Evolutionary conservation across 2,888 invertebrate genomes (phyloP).

Genomic region (Tenthredo mesomela): DNA sequence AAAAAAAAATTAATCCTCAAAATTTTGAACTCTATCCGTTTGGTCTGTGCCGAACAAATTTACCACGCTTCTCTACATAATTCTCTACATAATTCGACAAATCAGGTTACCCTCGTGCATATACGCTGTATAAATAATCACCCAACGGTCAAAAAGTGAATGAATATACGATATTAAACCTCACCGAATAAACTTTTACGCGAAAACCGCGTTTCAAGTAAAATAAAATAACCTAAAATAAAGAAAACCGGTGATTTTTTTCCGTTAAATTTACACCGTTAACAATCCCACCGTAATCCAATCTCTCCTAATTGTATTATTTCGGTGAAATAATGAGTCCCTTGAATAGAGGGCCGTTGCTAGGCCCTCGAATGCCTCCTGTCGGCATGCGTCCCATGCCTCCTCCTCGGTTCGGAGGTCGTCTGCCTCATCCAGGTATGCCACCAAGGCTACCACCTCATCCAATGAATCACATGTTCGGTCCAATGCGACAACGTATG

Average conservation of each 20-base stretch:
- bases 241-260: neutral
- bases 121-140: neutral
- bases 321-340: constrained; percentile 68
- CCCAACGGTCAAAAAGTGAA: neutral
- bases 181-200: neutral
- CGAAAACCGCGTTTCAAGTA: neutral
- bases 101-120: neutral
- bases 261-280: neutral
- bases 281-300: neutral
- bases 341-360: constrained; percentile 69
- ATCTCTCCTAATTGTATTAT: neutral
- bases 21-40: constrained; percentile 22
- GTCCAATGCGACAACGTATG: constrained; percentile 64
- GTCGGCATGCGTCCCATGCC: constrained; percentile 67
- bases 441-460: constrained; percentile 64
- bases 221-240: neutral
- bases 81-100: neutral
- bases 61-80: neutral
- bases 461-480: constrained; percentile 66
- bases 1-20: neutral
- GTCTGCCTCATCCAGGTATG: constrained; percentile 64
- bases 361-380: constrained; percentile 68
- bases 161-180: neutral
- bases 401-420: constrained; percentile 67
- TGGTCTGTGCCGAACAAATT: neutral